These are phyloP conservation scores for Escarpia spicata DNA, from an alignment of 2,888 invertebrate genomes.

Conservation along the genomic window DNA sequence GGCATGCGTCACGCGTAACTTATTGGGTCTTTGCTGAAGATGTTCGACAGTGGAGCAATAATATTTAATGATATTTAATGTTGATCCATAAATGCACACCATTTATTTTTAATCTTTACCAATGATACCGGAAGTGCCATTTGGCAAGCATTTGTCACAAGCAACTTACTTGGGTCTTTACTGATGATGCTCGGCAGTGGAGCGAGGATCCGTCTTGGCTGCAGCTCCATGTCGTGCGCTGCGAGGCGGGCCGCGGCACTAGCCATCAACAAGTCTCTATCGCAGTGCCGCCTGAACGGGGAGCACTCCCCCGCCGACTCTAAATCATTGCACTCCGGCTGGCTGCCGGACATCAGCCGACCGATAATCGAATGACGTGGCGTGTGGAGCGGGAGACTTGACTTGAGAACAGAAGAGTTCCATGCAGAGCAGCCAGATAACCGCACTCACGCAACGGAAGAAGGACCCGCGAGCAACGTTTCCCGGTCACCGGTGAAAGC, in stretches of 20 bases:
- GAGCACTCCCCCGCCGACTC: not conserved
- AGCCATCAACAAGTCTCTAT: slow-evolving; percentile 9
- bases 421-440: not conserved
- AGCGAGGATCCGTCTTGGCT: not conserved
- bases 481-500: too few relatives aligned
- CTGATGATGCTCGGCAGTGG: slow-evolving; percentile 4
- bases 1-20: not conserved
- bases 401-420: not conserved
- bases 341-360: not conserved
- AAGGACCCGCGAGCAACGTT: too few relatives aligned
- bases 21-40: slow-evolving; percentile 6
- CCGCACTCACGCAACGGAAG: not conserved
- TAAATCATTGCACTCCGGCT: slow-evolving; percentile 9
- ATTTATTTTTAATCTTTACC: too few relatives aligned
- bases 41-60: not conserved
- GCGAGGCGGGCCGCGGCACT: not conserved
- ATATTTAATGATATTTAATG: too few relatives aligned
- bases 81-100: too few relatives aligned
- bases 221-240: not conserved
- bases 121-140: too few relatives aligned
- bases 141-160: too few relatives aligned
- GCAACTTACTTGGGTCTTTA: not conserved
- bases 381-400: not conserved
- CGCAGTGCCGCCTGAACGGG: not conserved
- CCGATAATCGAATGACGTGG: slow-evolving; percentile 13